These are phyloP conservation scores for Brachypteracias leptosomus DNA, from an alignment of 2,113 vertebrate species.

Conservation along the genomic window DNA sequence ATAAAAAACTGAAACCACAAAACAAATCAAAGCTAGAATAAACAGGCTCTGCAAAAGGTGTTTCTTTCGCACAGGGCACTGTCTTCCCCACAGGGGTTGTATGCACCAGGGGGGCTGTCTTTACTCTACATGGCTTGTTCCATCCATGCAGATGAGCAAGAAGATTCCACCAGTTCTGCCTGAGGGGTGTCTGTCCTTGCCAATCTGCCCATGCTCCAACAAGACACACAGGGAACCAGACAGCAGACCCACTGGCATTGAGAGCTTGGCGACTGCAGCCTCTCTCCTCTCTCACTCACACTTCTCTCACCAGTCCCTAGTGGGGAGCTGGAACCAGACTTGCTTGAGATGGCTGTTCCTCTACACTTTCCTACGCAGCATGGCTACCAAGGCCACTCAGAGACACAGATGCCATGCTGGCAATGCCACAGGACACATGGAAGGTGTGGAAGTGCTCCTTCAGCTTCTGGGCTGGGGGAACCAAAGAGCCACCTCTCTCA, in stretches of 20 bases:
- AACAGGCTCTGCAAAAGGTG: background rate
- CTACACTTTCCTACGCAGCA: background rate
- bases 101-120: background rate
- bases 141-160: fast-evolving
- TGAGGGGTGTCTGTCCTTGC: background rate
- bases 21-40: background rate
- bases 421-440: background rate
- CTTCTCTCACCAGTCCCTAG: background rate
- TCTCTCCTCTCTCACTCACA: background rate
- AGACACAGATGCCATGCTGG: background rate
- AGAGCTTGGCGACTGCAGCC: too few relatives aligned
- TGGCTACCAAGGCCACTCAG: background rate
- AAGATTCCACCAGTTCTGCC: background rate
- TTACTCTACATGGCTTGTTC: background rate
- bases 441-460: background rate
- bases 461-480: background rate
- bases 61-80: fast-evolving
- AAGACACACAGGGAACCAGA: background rate
- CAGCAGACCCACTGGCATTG: fast-evolving
- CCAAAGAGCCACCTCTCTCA: fast-evolving
- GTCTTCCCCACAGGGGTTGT: background rate
- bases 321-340: background rate
- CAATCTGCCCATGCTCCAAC: background rate
- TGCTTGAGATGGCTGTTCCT: background rate
- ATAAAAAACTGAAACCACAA: background rate